Evolutionary conservation across 2,797 vertebrate species (phyloP).

Genomic region (Alcedo atthis): DNA sequence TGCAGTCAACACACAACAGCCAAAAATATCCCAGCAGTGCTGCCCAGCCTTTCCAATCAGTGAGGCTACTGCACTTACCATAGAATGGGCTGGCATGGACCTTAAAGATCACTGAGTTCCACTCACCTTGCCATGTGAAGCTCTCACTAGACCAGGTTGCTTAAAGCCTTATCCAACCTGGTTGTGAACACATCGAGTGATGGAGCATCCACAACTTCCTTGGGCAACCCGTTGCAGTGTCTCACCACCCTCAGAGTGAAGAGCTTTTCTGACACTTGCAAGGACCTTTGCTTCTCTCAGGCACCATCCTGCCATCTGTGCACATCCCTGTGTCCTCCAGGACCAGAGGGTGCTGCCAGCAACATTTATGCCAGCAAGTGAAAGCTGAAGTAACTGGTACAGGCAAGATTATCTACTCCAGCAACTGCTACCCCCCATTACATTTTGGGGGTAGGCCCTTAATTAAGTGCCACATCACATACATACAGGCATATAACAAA

Average conservation of each 20-base stretch:
- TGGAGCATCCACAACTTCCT: too few relatives aligned
- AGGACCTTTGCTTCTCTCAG: not conserved
- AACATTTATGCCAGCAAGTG: not conserved
- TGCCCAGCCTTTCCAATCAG: not conserved
- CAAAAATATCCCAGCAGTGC: not conserved
- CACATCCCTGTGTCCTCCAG: not conserved
- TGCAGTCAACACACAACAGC: not conserved
- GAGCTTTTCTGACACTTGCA: not conserved
- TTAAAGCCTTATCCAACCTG: too few relatives aligned
- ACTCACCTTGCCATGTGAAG: too few relatives aligned
- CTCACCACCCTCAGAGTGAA: too few relatives aligned
- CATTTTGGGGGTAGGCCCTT: not conserved
- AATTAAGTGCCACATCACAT: not conserved
- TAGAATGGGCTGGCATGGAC: too few relatives aligned
- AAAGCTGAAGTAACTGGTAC: not conserved
- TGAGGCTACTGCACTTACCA: not conserved
- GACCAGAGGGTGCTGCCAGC: not conserved
- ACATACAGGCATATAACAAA: not conserved
- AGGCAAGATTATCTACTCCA: not conserved
- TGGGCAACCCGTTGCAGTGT: too few relatives aligned
- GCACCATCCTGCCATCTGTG: not conserved
- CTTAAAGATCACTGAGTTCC: too few relatives aligned
- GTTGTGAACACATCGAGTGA: too few relatives aligned
- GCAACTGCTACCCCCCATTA: not conserved
- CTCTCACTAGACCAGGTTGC: too few relatives aligned